Percentiles rank a stretch among this genome's conserved stretches.
Evolutionary conservation across 2,113 vertebrate species (phyloP).

Genomic region (Artemisiospiza belli): DNA sequence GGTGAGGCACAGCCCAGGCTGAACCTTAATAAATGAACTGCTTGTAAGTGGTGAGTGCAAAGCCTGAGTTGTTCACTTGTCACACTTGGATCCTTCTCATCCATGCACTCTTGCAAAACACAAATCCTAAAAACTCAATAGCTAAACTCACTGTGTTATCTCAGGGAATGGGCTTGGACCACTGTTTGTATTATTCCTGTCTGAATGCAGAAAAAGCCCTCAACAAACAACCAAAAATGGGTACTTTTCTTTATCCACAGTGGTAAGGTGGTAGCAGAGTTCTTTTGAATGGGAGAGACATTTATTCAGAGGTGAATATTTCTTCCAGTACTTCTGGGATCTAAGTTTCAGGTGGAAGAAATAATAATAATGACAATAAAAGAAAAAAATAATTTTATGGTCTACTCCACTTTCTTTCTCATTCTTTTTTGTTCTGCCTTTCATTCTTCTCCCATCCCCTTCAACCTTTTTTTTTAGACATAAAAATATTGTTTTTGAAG

Average conservation of each 20-base stretch:
- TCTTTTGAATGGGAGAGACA: neutral
- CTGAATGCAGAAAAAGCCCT: neutral
- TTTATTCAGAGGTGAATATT: neutral
- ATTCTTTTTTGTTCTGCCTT: neutral
- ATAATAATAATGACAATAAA: neutral
- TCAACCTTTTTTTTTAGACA: neutral
- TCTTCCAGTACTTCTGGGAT: neutral
- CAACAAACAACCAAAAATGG: neutral
- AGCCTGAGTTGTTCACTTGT: neutral
- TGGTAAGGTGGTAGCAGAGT: neutral
- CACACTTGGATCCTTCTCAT: neutral
- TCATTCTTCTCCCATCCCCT: neutral
- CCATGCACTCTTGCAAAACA: neutral
- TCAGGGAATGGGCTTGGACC: neutral
- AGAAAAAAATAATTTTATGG: neutral
- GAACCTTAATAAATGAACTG: neutral
- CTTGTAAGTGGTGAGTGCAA: neutral
- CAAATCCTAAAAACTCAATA: neutral
- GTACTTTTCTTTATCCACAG: neutral
- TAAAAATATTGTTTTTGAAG: neutral
- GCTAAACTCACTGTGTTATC: accelerated
- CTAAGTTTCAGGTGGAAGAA: neutral
- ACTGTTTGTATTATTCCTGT: neutral
- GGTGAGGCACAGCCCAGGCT: neutral
- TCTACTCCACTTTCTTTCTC: neutral